These are phyloP conservation scores for Cotesia glomerata DNA, from an alignment of 1,140 invertebrate genomes.

Conservation along the genomic window DNA sequence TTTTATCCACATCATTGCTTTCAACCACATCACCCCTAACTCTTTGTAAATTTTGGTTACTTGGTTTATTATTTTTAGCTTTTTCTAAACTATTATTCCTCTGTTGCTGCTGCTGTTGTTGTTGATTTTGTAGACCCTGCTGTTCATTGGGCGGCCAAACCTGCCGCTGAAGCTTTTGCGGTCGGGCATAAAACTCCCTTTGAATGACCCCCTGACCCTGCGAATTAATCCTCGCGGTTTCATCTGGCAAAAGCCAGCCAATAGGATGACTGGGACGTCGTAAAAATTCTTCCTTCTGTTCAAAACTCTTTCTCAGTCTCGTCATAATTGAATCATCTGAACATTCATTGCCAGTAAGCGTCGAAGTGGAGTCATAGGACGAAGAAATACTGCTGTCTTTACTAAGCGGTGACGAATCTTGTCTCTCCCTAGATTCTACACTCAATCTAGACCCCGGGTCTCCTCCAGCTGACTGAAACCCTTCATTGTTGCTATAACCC, in stretches of 20 bases:
- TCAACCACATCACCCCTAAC: constrained; percentile 57
- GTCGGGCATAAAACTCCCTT: constrained; percentile 77
- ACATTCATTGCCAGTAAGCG: constrained; percentile 69
- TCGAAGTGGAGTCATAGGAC: constrained; percentile 71
- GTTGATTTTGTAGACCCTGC: constrained; percentile 23
- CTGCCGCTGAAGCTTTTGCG: constrained; percentile 75
- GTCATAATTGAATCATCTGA: constrained; percentile 73
- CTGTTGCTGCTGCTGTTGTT: neutral
- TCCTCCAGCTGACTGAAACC: constrained; percentile 44
- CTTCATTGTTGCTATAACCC: constrained; percentile 53
- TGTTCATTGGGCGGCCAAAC: constrained; percentile 72
- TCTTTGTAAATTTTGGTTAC: constrained; percentile 57
- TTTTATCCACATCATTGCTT: constrained; percentile 42
- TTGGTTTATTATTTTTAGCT: constrained; percentile 43
- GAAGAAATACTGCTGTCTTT: constrained; percentile 69
- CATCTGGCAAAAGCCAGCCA: constrained; percentile 61
- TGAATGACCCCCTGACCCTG: constrained; percentile 63
- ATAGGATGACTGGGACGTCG: constrained; percentile 74
- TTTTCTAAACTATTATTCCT: constrained; percentile 27
- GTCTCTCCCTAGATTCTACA: constrained; percentile 60
- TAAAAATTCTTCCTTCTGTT: constrained; percentile 88
- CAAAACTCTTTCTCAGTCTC: constrained; percentile 79
- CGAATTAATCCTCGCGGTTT: constrained; percentile 27
- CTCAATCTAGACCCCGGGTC: constrained; percentile 55
- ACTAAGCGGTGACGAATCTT: constrained; percentile 69